Base-by-base conservation (phyloP, 2,888 invertebrate species). In the Trilocha varians region DNA sequence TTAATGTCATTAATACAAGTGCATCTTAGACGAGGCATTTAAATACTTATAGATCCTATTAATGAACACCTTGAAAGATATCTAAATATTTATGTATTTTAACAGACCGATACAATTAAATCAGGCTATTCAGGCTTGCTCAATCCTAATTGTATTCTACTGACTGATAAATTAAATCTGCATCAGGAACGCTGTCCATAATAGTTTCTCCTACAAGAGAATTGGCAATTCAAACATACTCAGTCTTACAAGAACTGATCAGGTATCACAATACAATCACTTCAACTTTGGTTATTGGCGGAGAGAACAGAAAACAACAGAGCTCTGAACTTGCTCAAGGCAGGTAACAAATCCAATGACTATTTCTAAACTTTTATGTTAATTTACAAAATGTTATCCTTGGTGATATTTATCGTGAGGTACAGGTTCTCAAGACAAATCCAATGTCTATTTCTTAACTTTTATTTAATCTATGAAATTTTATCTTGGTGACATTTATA, bases 131-230 rank as follows among this genome's bases (percentile, higher is more conserved):
- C n/a, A n/a, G n/a, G n/a, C n/a, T n/a, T n/a, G n/a, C n/a, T n/a
- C n/a, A n/a, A n/a, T n/a, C n/a, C n/a, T n/a, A n/a, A n/a, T n/a
- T n/a, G n/a, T n/a, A n/a, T n/a, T n/a, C n/a, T n/a, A 1, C 11
- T 6, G 16, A 16, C 18, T 36, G 4, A 3, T 32, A 15, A 11
- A 11, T 38, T 17, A 13, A 32, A 32, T 40, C 42, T 37, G 39
- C 64, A 70, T 34, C 51, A 92, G 93, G 93, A 15, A 96, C 98
- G 40, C 94, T 94, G 13, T 92, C 93, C 43, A 90, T 98, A 33
- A 91, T 99, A 25, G 93, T 99, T 57, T 97, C 98, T 8, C 99
- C 99, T 0, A 99, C 98, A 0, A 88, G 98, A 59, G 99, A 99
- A 74, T 82, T 99, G 59, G 94, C 97, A 0, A 95, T 95, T 91